Base-by-base conservation (phyloP, 2,797 vertebrate genomes). In the Pelodytes ibericus region DNA sequence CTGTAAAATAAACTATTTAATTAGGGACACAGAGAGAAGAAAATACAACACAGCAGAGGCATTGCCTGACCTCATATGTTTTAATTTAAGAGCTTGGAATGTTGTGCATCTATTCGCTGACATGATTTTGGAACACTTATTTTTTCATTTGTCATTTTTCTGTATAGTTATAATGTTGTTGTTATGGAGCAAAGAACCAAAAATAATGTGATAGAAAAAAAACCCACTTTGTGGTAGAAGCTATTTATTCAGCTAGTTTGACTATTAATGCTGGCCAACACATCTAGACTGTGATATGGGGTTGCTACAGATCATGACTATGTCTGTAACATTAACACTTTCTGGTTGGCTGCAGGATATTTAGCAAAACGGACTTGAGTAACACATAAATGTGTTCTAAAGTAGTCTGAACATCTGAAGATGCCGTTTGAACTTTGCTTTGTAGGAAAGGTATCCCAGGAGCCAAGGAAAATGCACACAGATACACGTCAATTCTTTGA, bases 1-100 rank as follows among this genome's bases (percentile, higher is more conserved):
- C 44, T 29, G 24, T 61, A 62, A 72, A 72, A 60, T 25, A 33
- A 16, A 49, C 59, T 22, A 72, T 64, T 70, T 70, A 70, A 70
- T 58, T 70, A 58, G 67, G 22, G 29, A 27, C 26, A 36, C 26
- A 9, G 25, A 27, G 29, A 39, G 13, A 8, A 24, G 7, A 36
- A 22, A 39, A 31, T 16, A 24, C 18, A 24, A 1, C 60, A 20
- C 30, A 36, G 60, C 18, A 62, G 22, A 33, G 36, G 1, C 18
- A 53, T 20, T 33, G 13, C 18, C 1, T 62, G 30, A 10, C 18
- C 30, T 33, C 9, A 16, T n/a, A n/a, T 15, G 13, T 22, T 13
- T 39, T 62, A 36, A 62, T 36, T 24, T 62, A 62, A 22, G n/a
- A 39, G 31, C 31, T 60, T 62, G 18, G 39, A 53, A 62, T 36